phyloP scores from a whole-genome alignment of 2,888 invertebrate genomes.

The Hydrotaea diabolus region DNA sequence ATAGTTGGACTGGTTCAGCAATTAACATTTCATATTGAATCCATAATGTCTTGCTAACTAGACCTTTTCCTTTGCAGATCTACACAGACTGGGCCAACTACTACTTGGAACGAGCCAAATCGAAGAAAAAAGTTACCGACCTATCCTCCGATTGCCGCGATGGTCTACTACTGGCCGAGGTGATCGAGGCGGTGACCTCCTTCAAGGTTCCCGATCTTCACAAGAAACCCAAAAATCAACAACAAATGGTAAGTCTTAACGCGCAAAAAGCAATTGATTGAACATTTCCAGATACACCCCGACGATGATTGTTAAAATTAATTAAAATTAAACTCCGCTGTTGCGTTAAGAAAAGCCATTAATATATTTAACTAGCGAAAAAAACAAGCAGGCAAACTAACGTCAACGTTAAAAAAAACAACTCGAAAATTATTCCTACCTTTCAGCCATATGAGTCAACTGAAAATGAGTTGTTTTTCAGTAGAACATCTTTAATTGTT shows the following conservation, averaged over 20 bases:
- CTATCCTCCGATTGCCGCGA: constrained; percentile 95
- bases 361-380: constrained; percentile 40
- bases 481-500: constrained; percentile 60
- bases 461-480: constrained; percentile 25
- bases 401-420: constrained; percentile 15
- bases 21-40: no score
- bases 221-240: constrained; percentile 92
- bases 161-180: constrained; percentile 94
- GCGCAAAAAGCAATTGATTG: not conserved
- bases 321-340: constrained; percentile 51
- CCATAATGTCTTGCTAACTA: no score
- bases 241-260: constrained; percentile 92
- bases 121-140: constrained; percentile 91
- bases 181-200: constrained; percentile 94
- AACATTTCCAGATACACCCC: constrained; percentile 8
- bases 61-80: constrained; percentile 85
- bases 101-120: constrained; percentile 94
- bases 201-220: constrained; percentile 89
- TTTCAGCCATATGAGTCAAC: constrained; percentile 49
- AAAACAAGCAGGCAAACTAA: constrained; percentile 12
- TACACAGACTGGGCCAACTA: constrained; percentile 99
- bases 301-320: constrained; percentile 55
- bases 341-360: constrained; percentile 57
- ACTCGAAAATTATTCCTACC: not conserved
- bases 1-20: no score